Evolutionary conservation across 2,113 vertebrate species (phyloP).

Genomic region (Scartelaos histophorus): DNA sequence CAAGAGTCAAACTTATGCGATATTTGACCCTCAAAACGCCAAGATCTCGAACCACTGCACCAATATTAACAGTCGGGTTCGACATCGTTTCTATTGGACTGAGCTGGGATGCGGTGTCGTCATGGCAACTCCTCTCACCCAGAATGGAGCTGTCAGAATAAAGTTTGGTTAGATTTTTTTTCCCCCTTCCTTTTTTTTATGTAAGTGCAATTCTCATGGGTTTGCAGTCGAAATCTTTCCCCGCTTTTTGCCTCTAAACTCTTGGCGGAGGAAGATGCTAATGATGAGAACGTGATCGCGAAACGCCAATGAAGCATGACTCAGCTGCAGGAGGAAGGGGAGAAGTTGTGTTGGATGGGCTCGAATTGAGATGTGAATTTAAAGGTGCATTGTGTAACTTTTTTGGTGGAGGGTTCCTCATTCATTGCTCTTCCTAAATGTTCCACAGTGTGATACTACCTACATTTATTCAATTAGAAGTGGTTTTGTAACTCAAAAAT

Average conservation of each 20-base stretch:
- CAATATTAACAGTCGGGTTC: background rate
- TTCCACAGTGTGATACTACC: too few relatives aligned
- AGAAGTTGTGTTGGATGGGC: background rate
- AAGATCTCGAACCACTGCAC: background rate
- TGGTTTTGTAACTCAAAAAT: too few relatives aligned
- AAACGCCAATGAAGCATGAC: constrained; percentile 33
- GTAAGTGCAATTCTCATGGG: constrained; percentile 45
- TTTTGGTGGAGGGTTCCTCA: too few relatives aligned
- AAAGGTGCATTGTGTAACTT: background rate
- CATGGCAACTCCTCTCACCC: constrained; percentile 51
- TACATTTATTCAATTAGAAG: too few relatives aligned
- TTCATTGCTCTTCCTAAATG: too few relatives aligned
- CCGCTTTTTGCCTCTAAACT: constrained; percentile 26
- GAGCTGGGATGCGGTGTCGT: constrained; percentile 43
- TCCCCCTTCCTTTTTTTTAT: background rate
- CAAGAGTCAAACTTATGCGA: too few relatives aligned
- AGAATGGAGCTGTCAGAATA: constrained; percentile 44
- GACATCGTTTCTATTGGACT: constrained; percentile 7
- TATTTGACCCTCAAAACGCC: too few relatives aligned
- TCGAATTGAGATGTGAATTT: background rate
- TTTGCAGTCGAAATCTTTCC: constrained; percentile 30
- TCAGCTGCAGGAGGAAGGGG: constrained; percentile 32
- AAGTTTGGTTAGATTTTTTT: constrained; percentile 24
- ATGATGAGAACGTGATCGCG: constrained; percentile 59
- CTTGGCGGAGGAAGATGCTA: constrained; percentile 65